Evolutionary conservation across 2,113 vertebrate species (phyloP).

Genomic region (Prochilodus magdalenae): DNA sequence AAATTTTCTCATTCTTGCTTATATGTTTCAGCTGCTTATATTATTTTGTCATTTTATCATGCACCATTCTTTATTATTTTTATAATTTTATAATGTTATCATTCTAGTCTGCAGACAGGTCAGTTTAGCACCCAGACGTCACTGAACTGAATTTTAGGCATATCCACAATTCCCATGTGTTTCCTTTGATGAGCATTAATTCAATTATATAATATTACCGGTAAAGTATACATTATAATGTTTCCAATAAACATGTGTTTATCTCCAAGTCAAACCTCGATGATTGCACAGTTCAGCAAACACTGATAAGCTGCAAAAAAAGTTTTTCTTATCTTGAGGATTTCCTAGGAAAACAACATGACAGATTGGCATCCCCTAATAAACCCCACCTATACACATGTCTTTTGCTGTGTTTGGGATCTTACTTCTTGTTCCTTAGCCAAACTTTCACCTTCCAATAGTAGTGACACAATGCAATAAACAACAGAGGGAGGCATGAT

Average conservation of each 20-base stretch:
- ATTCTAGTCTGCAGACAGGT: no score
- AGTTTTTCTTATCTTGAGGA: neutral
- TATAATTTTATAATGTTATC: no score
- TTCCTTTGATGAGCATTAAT: neutral
- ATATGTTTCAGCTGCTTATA: no score
- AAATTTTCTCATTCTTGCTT: no score
- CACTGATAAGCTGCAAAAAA: neutral
- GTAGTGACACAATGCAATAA: neutral
- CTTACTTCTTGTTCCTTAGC: no score
- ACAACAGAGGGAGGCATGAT: neutral
- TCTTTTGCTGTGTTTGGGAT: slow-evolving; percentile 4
- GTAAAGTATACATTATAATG: neutral
- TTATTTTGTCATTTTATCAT: no score
- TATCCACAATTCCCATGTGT: neutral
- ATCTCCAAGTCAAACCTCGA: neutral
- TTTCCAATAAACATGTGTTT: neutral
- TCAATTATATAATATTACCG: neutral
- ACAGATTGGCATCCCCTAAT: neutral
- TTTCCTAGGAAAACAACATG: neutral
- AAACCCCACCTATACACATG: slow-evolving; percentile 9
- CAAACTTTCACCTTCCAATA: neutral
- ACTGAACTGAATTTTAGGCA: no score
- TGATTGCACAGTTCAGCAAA: neutral
- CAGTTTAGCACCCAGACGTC: no score
- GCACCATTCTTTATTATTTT: no score